Base-by-base conservation (phyloP, 2,113 vertebrate species). In the Rhea americana region DNA sequence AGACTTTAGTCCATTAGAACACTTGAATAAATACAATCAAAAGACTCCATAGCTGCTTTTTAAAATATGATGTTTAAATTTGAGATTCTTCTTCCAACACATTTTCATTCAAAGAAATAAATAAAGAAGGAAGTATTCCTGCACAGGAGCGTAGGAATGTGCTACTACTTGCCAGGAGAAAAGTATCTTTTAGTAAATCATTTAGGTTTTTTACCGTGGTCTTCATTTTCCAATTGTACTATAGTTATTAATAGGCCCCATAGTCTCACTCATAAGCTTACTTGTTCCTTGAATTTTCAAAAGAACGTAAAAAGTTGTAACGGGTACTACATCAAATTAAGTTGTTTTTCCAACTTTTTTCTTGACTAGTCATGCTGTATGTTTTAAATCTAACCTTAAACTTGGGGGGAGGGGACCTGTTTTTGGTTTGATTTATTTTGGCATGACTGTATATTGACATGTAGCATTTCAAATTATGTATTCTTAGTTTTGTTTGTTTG, bases 321-420 rank as follows among this genome's bases (percentile, higher is more conserved):
- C 6, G 37, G 16, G 7, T 61, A 48, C n/a, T 78, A 11, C n/a
- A 41, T 4, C 3, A 5, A 55, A 7, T 41, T 4, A 5, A 55
- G 11, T 41, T 67, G 22, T 67, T 73, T 24, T 55, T 13, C 53
- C 13, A 20, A 32, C 10, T 20, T 82, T 76, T 63, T 55, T 61
- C 47, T 48, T 66, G 5, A 11, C 26, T 16, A 61, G 1, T 55
- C 8, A 5, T 3, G 2, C 15, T 78, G 13, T 26, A 56, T 48
- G 24, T 73, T 41, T 50, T 28, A 11, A 48, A 48, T 28, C 18
- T 0, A 0, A 47, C 45, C 45, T 47, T 47, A 47, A 18, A 47
- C 45, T 18, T 47, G 16, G 45, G 45, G 16, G 17, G 45, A 7
- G 15, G 43, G 43, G 13, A 14, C 15, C 58, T 70, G 3, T 2